These are phyloP conservation scores for Lindbergichthys nudifrons DNA, from an alignment of 2,797 vertebrate genomes.

Conservation along the genomic window DNA sequence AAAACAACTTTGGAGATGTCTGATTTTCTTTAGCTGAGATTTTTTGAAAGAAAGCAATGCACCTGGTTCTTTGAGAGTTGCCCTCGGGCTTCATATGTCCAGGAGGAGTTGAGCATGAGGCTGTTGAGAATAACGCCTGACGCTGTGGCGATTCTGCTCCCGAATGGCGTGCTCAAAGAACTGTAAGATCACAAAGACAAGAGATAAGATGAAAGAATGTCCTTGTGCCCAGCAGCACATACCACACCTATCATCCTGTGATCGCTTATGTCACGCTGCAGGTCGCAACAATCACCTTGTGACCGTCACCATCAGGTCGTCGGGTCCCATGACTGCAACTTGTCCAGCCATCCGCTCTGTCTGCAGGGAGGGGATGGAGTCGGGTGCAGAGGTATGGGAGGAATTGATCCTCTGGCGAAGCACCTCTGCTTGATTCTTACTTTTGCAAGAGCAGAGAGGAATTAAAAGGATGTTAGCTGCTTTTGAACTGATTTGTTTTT, in stretches of 20 bases:
- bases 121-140: slow-evolving; percentile 91
- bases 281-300: slow-evolving; percentile 80
- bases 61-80: slow-evolving; percentile 68
- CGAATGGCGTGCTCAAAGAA: slow-evolving; percentile 88
- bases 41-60: not conserved
- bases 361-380: slow-evolving; percentile 62
- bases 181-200: slow-evolving; percentile 69
- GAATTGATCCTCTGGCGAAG: slow-evolving; percentile 82
- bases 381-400: slow-evolving; percentile 70
- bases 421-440: slow-evolving; percentile 80
- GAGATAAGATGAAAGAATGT: slow-evolving; percentile 43
- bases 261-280: slow-evolving; percentile 7
- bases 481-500: not conserved
- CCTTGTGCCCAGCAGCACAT: slow-evolving; percentile 26
- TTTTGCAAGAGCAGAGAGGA: slow-evolving; percentile 60
- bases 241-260: slow-evolving; percentile 31
- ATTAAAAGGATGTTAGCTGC: not conserved
- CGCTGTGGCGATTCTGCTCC: slow-evolving; percentile 87
- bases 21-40: not conserved
- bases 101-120: slow-evolving; percentile 88
- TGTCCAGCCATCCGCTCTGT: slow-evolving; percentile 80
- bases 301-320: slow-evolving; percentile 88
- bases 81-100: slow-evolving; percentile 82
- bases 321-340: slow-evolving; percentile 89
- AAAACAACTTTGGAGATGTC: not conserved